These are phyloP conservation scores for Atta cephalotes DNA, from an alignment of 1,140 invertebrate genomes.

Conservation along the genomic window DNA sequence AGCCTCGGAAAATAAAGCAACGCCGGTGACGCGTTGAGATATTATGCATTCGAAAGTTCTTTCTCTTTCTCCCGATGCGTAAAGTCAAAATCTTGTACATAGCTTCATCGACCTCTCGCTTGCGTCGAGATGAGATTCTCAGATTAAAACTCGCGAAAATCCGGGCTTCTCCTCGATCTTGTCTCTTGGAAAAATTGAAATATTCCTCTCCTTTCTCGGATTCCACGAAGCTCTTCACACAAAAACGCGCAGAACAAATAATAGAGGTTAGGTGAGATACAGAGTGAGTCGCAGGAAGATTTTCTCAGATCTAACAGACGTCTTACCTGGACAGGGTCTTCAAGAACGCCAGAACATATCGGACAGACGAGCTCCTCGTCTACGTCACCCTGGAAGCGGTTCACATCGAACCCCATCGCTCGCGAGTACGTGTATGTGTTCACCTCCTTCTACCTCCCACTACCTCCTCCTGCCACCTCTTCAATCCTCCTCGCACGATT, in stretches of 20 bases:
- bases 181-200: background rate
- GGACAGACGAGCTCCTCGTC: constrained; percentile 97
- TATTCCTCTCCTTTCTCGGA: background rate
- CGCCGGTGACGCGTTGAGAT: background rate
- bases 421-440: constrained; percentile 7
- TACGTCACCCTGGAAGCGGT: constrained; percentile 95
- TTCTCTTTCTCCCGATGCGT: background rate
- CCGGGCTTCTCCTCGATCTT: background rate
- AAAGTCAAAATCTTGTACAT: background rate
- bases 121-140: background rate
- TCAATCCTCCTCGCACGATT: background rate
- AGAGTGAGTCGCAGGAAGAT: background rate
- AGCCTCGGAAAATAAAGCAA: background rate
- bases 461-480: background rate
- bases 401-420: constrained; percentile 95
- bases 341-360: constrained; percentile 96
- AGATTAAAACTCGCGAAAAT: background rate
- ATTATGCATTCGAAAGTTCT: background rate
- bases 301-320: background rate
- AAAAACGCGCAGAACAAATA: background rate
- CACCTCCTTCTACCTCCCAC: too few relatives aligned
- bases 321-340: constrained; percentile 95
- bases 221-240: background rate
- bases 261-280: background rate
- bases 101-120: background rate